phyloP scores from a whole-genome alignment of 2,797 vertebrate genomes.

The Austrolebias charrua region DNA sequence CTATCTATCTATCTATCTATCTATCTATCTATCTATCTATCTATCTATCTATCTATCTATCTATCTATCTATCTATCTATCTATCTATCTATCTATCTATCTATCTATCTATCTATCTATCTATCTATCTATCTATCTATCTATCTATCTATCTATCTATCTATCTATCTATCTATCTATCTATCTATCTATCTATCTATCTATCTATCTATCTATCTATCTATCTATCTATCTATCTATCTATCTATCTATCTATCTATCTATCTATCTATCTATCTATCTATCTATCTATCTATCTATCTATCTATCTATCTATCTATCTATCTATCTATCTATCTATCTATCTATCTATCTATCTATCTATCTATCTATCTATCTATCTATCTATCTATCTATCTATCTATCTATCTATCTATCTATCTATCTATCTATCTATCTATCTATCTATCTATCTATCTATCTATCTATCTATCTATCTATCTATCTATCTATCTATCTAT shows the following conservation, averaged over 20 bases:
- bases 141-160: no score
- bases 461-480: slow-evolving; percentile 1
- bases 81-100: no score
- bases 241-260: background rate
- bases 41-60: no score
- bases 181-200: no score
- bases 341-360: background rate
- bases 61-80: no score
- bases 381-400: slow-evolving; percentile 1
- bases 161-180: no score
- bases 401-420: background rate
- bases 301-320: background rate
- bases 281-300: background rate
- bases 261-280: background rate
- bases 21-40: no score
- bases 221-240: no score
- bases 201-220: no score
- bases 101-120: no score
- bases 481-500: slow-evolving; percentile 1
- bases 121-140: no score
- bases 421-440: background rate
- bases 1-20: no score
- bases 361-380: background rate
- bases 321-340: background rate
- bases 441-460: slow-evolving; percentile 1